phyloP scores from a whole-genome alignment of 2,113 vertebrate genomes.

The Varanus komodoensis region DNA sequence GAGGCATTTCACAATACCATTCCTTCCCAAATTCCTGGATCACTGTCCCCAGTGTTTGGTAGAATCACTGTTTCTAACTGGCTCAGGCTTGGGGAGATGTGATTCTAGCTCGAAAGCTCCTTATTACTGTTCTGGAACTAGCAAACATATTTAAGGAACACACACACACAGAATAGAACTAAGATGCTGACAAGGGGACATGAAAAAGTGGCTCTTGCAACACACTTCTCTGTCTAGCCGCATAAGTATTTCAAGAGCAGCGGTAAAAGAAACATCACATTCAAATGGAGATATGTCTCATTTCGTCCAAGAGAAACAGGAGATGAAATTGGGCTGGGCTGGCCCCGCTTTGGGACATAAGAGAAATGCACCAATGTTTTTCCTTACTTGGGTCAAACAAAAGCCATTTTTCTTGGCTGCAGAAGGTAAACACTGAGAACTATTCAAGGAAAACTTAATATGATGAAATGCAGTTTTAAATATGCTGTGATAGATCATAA shows the following conservation, averaged over 20 bases:
- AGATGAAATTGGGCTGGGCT: background rate
- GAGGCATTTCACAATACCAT: background rate
- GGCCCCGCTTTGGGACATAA: slow-evolving; percentile 7
- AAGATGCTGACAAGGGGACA: background rate
- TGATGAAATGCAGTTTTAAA: background rate
- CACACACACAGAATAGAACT: background rate
- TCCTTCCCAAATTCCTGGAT: background rate
- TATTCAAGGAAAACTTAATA: rapidly evolving
- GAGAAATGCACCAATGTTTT: background rate
- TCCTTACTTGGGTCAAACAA: background rate
- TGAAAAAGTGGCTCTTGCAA: background rate
- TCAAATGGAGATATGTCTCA: background rate
- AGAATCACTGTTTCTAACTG: background rate
- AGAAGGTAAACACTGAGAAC: slow-evolving; percentile 16
- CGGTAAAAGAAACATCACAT: background rate
- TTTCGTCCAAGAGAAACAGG: slow-evolving; percentile 25
- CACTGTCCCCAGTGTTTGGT: background rate
- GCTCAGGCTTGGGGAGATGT: background rate
- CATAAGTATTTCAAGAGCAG: background rate
- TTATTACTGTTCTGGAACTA: background rate
- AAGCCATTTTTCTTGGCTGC: slow-evolving; percentile 55
- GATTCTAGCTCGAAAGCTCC: background rate
- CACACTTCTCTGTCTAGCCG: background rate
- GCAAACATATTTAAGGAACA: background rate
- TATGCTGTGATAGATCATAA: background rate